Percentiles rank a stretch among this genome's conserved stretches.
These are phyloP conservation scores for Ichneumon xanthorius DNA, from an alignment of 2,888 invertebrate species.

Conservation along the genomic window DNA sequence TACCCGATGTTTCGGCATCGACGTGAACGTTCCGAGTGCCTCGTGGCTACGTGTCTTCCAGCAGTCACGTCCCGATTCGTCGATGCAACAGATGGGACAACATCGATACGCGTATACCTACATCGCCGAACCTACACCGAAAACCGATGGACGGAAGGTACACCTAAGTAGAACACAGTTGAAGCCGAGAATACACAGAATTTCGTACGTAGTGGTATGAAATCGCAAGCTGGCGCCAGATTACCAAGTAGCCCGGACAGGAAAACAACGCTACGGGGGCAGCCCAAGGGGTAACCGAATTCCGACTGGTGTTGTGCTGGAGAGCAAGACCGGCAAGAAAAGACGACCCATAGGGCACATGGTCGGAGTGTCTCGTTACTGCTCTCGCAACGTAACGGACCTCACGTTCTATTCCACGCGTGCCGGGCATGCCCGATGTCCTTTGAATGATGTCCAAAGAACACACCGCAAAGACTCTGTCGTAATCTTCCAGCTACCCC, in stretches of 20 bases:
- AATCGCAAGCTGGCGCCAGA: slow-evolving; percentile 44
- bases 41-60: slow-evolving; percentile 24
- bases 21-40: slow-evolving; percentile 20
- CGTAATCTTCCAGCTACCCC: slow-evolving; percentile 56
- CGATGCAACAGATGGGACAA: slow-evolving; percentile 66
- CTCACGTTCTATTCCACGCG: slow-evolving; percentile 77
- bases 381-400: slow-evolving; percentile 56
- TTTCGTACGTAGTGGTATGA: slow-evolving; percentile 38
- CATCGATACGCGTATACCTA: slow-evolving; percentile 47
- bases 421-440: slow-evolving; percentile 76
- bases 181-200: not conserved
- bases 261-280: slow-evolving; percentile 16
- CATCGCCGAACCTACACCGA: slow-evolving; percentile 31
- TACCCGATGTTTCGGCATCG: not conserved
- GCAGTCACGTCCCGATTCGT: slow-evolving; percentile 53
- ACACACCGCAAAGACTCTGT: slow-evolving; percentile 52
- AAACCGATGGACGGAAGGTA: slow-evolving; percentile 1
- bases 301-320: slow-evolving; percentile 33
- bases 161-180: not conserved
- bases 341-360: slow-evolving; percentile 65
- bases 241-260: slow-evolving; percentile 49
- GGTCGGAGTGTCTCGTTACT: slow-evolving; percentile 44
- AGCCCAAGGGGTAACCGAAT: slow-evolving; percentile 40
- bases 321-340: slow-evolving; percentile 63
- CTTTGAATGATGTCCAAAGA: slow-evolving; percentile 36